phyloP scores from a whole-genome alignment of 1,140 invertebrate species.

The Zaprionus camerounensis region DNA sequence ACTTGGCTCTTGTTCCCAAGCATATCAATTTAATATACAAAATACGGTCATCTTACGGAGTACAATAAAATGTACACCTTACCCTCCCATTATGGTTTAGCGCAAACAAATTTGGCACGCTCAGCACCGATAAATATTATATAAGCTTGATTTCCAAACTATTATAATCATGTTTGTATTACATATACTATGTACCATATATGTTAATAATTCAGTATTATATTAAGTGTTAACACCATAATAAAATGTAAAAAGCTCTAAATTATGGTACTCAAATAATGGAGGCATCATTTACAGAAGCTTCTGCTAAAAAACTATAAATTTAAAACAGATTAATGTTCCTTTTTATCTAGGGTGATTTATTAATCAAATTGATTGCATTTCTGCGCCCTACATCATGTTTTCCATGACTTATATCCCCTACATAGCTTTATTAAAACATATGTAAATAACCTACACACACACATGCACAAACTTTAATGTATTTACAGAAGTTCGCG shows the following conservation, averaged over 20 bases:
- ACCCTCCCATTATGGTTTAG: neutral
- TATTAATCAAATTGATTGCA: neutral
- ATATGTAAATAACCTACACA: neutral
- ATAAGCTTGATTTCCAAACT: too few species aligned
- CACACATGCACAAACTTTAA: slow-evolving; percentile 2
- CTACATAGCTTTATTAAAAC: too few species aligned
- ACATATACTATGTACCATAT: too few species aligned
- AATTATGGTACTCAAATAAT: too few species aligned
- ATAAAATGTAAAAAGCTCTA: too few species aligned
- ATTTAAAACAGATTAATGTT: too few species aligned
- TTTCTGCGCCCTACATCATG: neutral
- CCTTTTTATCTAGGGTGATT: neutral
- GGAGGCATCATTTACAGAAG: too few species aligned
- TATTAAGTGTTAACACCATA: too few species aligned
- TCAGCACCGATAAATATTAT: neutral
- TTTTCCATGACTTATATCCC: neutral
- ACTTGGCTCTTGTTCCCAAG: neutral
- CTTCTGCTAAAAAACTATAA: too few species aligned
- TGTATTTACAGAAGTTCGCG: neutral
- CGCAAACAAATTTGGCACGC: neutral
- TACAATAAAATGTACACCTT: neutral
- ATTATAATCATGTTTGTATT: too few species aligned
- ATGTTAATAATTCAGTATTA: too few species aligned
- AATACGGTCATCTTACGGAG: neutral
- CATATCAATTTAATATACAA: neutral